Conservation (phyloP, 2,888 invertebrate genomes). For the Sialis lutaria region DNA sequence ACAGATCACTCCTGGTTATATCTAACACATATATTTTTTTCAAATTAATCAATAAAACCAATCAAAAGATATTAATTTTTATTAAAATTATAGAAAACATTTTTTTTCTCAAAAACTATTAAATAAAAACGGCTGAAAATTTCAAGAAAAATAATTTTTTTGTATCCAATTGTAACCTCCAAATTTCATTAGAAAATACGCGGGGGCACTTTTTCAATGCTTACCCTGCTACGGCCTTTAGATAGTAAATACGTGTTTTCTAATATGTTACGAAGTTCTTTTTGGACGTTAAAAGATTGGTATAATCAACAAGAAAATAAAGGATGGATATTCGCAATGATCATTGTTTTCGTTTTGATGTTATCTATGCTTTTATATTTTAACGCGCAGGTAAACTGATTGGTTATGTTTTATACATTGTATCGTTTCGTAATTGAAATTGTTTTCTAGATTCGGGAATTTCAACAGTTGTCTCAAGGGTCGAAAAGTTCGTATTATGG, state of each 20-base stretch:
- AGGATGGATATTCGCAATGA: constrained; percentile 47
- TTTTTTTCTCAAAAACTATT: no score
- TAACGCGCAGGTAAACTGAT: constrained; percentile 41
- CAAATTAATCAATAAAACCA: no score
- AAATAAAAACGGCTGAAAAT: no score
- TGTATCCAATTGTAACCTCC: no score
- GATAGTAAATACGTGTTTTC: constrained; percentile 17
- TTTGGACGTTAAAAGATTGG: constrained; percentile 36
- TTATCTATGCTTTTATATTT: constrained; percentile 61
- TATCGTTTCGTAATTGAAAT: not conserved
- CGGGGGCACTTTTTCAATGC: no score
- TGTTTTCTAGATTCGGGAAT: constrained; percentile 35
- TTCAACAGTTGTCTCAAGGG: constrained; percentile 46
- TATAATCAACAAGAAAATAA: constrained; percentile 61
- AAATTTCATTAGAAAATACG: no score
- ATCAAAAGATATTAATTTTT: no score
- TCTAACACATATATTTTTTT: no score
- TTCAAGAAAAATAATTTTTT: no score
- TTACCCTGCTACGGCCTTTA: no score
- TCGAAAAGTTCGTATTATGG: constrained; percentile 18
- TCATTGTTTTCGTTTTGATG: constrained; percentile 47
- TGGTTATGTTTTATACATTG: constrained; percentile 2
- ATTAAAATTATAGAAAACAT: no score
- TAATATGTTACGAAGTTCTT: constrained; percentile 13
- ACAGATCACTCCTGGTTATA: no score